phyloP scores from a whole-genome alignment of 2,888 invertebrate species.

The Fragum whitleyi region DNA sequence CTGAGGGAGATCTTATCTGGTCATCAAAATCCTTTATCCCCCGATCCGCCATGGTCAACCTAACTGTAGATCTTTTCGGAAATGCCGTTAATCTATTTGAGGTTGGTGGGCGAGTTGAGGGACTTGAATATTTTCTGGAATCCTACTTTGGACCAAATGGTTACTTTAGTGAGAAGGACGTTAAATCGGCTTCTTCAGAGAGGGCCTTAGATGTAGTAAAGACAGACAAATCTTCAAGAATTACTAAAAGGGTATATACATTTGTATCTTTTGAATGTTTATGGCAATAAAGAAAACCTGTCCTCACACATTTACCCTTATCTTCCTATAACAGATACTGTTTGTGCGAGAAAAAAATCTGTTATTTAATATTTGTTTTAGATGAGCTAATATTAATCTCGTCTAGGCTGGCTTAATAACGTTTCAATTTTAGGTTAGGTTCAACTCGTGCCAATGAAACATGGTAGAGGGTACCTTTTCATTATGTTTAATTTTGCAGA shows the following conservation, averaged over 20 bases:
- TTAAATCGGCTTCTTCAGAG: constrained; percentile 53
- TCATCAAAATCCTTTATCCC: constrained; percentile 83
- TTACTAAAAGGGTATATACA: constrained; percentile 68
- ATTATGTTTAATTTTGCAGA: too few species aligned
- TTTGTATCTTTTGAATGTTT: too few species aligned
- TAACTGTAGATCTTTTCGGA: constrained; percentile 87
- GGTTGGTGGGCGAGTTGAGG: constrained; percentile 93
- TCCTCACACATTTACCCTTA: too few species aligned
- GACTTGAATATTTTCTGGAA: constrained; percentile 94
- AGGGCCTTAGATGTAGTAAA: constrained; percentile 64
- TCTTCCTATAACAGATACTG: too few species aligned
- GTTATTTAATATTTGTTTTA: too few species aligned
- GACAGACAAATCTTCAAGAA: constrained; percentile 65
- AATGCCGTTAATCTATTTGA: constrained; percentile 95
- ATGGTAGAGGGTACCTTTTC: too few species aligned
- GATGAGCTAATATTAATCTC: too few species aligned
- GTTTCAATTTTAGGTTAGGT: too few species aligned
- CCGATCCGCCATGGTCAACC: constrained; percentile 82
- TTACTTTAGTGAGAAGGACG: constrained; percentile 86
- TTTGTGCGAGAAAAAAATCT: too few species aligned
- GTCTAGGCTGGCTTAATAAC: too few species aligned
- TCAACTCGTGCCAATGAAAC: too few species aligned
- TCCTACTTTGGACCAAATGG: constrained; percentile 90
- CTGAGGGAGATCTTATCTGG: constrained; percentile 84
- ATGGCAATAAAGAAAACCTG: too few species aligned